Percentiles rank a stretch among this genome's conserved stretches.
These are phyloP conservation scores for Tauraco hartlaubi DNA, from an alignment of 2,797 vertebrate species.

Conservation along the genomic window DNA sequence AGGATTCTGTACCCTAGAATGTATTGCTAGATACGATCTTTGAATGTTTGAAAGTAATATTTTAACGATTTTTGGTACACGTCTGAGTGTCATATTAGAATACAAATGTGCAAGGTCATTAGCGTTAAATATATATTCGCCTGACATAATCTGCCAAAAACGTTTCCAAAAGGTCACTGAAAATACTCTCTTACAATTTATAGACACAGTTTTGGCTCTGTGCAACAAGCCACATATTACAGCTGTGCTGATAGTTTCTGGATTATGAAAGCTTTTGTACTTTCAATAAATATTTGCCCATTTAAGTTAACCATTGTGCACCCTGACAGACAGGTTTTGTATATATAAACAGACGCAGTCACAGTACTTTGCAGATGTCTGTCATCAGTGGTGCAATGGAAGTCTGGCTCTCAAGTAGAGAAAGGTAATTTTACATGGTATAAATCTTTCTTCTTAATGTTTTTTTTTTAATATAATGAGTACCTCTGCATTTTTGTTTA, in stretches of 20 bases:
- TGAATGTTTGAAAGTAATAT: not conserved
- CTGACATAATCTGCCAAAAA: not conserved
- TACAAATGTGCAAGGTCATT: not conserved
- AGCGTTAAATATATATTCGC: not conserved
- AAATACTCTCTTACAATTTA: not conserved
- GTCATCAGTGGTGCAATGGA: not conserved
- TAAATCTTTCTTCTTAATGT: not conserved
- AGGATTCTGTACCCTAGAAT: not conserved
- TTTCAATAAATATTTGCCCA: not conserved
- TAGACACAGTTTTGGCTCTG: not conserved
- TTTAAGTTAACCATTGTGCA: not conserved
- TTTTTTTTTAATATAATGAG: not conserved
- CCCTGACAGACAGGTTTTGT: not conserved
- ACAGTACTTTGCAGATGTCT: not conserved
- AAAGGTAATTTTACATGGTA: not conserved
- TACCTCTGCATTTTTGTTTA: not conserved
- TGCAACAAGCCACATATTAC: not conserved
- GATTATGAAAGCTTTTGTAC: not conserved
- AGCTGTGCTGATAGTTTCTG: not conserved
- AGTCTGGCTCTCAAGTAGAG: not conserved
- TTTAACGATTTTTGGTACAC: not conserved
- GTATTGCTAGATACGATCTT: not conserved
- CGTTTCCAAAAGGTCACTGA: not conserved
- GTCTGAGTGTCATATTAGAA: not conserved
- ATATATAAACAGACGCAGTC: not conserved